Percentiles rank a stretch among this genome's conserved stretches.
Evolutionary conservation across 2,888 invertebrate genomes (phyloP).

Genomic region (Schizotus pectinicornis): DNA sequence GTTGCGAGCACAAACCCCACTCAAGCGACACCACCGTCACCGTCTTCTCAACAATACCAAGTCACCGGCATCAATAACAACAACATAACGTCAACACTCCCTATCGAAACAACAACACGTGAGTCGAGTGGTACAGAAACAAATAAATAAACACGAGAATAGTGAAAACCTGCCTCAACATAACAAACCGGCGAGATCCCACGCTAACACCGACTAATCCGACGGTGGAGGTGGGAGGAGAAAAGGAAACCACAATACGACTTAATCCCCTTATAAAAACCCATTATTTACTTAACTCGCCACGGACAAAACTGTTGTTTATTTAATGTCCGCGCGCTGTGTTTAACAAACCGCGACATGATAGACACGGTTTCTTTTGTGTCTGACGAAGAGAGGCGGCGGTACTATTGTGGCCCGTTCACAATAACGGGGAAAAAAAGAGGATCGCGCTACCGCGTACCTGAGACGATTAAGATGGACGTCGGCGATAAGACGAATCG

Average conservation of each 20-base stretch:
- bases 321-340: conserved; percentile 19
- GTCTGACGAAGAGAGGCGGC: conserved; percentile 1
- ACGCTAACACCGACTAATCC: conserved; percentile 16
- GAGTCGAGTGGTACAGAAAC: too few relatives aligned
- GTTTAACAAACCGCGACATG: conserved; percentile 27
- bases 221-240: conserved; percentile 1
- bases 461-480: too few relatives aligned
- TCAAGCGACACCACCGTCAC: background rate
- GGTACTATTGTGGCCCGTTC: too few relatives aligned
- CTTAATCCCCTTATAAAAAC: conserved; percentile 21
- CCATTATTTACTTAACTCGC: conserved; percentile 19
- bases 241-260: background rate
- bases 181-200: conserved; percentile 6
- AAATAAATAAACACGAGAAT: too few relatives aligned
- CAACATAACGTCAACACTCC: conserved; percentile 26
- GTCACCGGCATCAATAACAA: conserved; percentile 12
- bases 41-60: background rate
- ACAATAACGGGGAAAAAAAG: too few relatives aligned
- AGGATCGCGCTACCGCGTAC: too few relatives aligned
- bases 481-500: too few relatives aligned
- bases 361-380: conserved; percentile 17
- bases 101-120: background rate
- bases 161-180: background rate
- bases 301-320: conserved; percentile 21
- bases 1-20: conserved; percentile 25